A percentile compares a stretch with the other conserved stretches of the same genome.
Conservation (phyloP, 2,113 vertebrate genomes). For the Trematocara variabile region DNA sequence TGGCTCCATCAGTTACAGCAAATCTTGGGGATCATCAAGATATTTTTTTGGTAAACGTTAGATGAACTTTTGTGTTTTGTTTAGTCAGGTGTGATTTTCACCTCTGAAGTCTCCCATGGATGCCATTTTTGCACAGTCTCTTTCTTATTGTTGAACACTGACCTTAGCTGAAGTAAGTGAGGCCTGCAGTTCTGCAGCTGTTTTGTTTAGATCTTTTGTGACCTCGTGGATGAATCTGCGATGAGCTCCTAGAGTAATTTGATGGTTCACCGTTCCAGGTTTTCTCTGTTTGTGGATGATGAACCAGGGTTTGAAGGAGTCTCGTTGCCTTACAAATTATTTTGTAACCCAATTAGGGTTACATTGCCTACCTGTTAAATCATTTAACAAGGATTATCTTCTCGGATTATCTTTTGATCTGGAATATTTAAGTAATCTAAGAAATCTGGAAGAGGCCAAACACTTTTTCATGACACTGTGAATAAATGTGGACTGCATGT, state of each 20-base stretch:
- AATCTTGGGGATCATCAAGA: not conserved
- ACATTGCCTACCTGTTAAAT: too few relatives aligned
- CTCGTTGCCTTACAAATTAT: rapidly evolving
- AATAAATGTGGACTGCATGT: not conserved
- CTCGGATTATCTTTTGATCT: not conserved
- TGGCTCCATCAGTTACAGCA: not conserved
- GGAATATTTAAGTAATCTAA: not conserved
- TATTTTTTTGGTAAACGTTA: not conserved
- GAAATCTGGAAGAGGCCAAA: not conserved
- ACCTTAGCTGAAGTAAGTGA: rapidly evolving
- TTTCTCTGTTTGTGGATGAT: not conserved
- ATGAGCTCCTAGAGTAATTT: not conserved
- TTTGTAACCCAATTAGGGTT: not conserved
- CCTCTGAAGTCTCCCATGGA: not conserved
- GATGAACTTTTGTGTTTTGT: not conserved
- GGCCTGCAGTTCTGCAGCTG: not conserved
- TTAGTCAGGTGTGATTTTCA: not conserved
- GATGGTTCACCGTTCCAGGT: not conserved
- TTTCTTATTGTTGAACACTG: not conserved
- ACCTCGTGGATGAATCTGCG: not conserved
- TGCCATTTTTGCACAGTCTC: not conserved
- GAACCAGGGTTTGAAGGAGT: not conserved
- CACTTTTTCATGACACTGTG: not conserved
- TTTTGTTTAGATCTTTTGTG: not conserved
- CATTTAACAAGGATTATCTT: not conserved